phyloP scores from a whole-genome alignment of 2,888 invertebrate genomes.

The Melanotus villosus region DNA sequence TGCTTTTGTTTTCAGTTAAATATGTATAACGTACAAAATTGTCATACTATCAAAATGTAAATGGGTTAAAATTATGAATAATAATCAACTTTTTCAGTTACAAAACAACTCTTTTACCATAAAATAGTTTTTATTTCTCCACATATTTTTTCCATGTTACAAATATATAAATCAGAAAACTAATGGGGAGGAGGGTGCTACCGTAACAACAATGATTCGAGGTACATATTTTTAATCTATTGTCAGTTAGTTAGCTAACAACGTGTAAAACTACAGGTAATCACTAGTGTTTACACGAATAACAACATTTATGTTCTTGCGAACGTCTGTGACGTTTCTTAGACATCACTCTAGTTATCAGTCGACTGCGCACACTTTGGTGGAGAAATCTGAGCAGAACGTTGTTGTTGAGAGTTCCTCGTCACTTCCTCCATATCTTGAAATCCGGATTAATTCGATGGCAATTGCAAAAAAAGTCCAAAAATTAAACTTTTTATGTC shows the following conservation, averaged over 20 bases:
- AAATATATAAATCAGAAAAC: conserved; percentile 39
- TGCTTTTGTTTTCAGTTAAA: conserved; percentile 24
- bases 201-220: conserved; percentile 41
- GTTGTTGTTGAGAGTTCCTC: conserved; percentile 33
- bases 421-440: conserved; percentile 34
- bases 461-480: conserved; percentile 10
- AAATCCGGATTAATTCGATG: neutral
- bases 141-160: conserved; percentile 29
- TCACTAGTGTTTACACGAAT: conserved; percentile 45
- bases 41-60: conserved; percentile 43
- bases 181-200: conserved; percentile 30
- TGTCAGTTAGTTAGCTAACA: conserved; percentile 44
- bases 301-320: conserved; percentile 41
- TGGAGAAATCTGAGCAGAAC: conserved; percentile 38
- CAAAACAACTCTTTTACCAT: conserved; percentile 38
- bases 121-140: conserved; percentile 44
- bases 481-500: conserved; percentile 18
- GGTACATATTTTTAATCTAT: conserved; percentile 45
- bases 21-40: conserved; percentile 37
- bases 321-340: conserved; percentile 39
- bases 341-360: conserved; percentile 37
- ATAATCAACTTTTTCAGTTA: conserved; percentile 30
- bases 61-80: conserved; percentile 39
- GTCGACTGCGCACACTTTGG: conserved; percentile 39
- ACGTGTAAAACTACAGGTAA: conserved; percentile 46